These are phyloP conservation scores for Hydra vulgaris DNA, from an alignment of 30 jellyfish, hydroid and myxozoan genomes.

Conservation along the genomic window DNA sequence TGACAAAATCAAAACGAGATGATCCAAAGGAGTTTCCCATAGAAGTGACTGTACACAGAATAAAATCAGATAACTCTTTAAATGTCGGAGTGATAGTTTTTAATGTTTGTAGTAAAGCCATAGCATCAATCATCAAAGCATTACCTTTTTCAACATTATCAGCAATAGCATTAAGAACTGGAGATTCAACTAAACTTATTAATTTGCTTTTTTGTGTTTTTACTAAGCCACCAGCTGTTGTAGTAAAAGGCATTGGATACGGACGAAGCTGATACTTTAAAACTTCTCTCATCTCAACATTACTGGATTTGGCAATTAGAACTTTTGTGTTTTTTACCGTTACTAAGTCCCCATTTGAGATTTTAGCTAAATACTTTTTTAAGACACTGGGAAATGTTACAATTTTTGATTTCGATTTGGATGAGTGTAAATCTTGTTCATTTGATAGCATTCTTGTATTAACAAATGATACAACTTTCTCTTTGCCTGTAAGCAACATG, in stretches of 20 bases:
- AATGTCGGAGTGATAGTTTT: too few species aligned
- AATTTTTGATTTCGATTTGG: neutral
- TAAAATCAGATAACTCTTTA: conserved; percentile 27
- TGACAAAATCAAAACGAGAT: conserved; percentile 33
- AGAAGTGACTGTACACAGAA: conserved; percentile 8
- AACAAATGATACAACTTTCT: too few species aligned
- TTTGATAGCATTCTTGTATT: neutral
- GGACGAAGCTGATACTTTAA: too few species aligned
- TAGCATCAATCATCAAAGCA: conserved; percentile 35
- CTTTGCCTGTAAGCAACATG: too few species aligned
- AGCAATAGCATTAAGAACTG: conserved; percentile 9
- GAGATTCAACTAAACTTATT: conserved; percentile 19
- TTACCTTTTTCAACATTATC: neutral
- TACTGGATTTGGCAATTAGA: conserved; percentile 31
- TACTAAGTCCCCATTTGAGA: conserved; percentile 11
- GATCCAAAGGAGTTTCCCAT: conserved; percentile 2
- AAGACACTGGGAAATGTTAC: conserved; percentile 1
- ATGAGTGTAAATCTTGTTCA: conserved; percentile 1
- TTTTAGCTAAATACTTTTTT: neutral
- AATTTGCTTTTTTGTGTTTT: too few species aligned
- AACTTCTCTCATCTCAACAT: conserved; percentile 24
- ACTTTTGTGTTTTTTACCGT: too few species aligned
- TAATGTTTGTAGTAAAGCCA: too few species aligned
- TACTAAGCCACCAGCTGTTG: too few species aligned
- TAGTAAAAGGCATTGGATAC: too few species aligned